Base-by-base conservation (phyloP, 2,113 vertebrate genomes). In the Ivindomyrus marchei region DNA sequence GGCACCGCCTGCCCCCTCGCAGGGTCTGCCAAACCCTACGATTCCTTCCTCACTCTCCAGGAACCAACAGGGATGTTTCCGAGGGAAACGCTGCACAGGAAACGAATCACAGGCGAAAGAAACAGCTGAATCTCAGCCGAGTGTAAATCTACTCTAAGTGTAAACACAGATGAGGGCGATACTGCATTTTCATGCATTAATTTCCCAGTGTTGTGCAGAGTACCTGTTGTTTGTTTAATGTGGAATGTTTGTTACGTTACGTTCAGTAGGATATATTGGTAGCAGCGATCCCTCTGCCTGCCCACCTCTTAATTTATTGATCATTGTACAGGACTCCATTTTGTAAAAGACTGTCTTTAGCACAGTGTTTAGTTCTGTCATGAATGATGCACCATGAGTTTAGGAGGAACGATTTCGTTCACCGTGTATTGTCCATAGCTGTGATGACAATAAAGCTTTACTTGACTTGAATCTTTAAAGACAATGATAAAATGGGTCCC, bases 1-100 rank as follows among this genome's bases (percentile, higher is more conserved):
- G 94, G 93, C 89, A 91, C 92, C 92, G 62, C 91, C 93, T 92
- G 90, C 90, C 49, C 87, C 92, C 91, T 93, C 90, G 89, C 91
- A 91, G 58, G 91, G 90, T 90, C 90, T 93, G 91, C 94, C 91
- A 93, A 93, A 88, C 53, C 80, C 90, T 91, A 90, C 58, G 52
- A 85, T 89, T 46, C 91, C 91, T 92, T 87, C 50, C 85, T 87
- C 50, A 83, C 50, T 66, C 92, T 92, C 45, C 90, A 88, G 83
- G 53, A 52, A 83, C 90, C 24, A 85, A 39, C 9, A 46, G 89
- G 85, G 85, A 88, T 46, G 7, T 52, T 90, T 89, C 89, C 88
- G 80, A 92, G 91, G 10, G 89, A 39, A 36, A 89, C 15, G 17
- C 10, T 58, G 24, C 24, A 52, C 21, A 49, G 58, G 21, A 45